Conservation (phyloP, 2,797 vertebrate genomes). For the Rhinella marina region DNA sequence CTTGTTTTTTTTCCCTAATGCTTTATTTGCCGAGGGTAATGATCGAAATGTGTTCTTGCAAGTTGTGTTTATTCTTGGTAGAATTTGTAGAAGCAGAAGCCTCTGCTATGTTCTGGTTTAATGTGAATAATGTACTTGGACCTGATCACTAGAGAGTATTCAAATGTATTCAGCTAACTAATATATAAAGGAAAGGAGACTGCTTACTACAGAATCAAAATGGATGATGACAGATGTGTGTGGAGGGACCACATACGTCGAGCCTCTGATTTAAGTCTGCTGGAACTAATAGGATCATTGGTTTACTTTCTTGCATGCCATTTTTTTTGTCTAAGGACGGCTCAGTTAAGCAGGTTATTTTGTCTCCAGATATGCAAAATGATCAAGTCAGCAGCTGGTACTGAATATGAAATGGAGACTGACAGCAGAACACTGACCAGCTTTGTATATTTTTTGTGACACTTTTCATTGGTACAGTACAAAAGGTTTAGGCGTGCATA, state of each 20-base stretch:
- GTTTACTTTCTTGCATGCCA: slow-evolving; percentile 84
- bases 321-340: slow-evolving; percentile 78
- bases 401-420: slow-evolving; percentile 65
- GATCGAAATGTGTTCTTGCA: not conserved
- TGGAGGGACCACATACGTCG: slow-evolving; percentile 97
- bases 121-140: slow-evolving; percentile 34
- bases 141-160: slow-evolving; percentile 59
- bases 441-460: slow-evolving; percentile 26
- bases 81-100: not conserved
- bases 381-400: slow-evolving; percentile 68
- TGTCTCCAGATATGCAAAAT: slow-evolving; percentile 71
- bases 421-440: slow-evolving; percentile 41
- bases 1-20: not conserved
- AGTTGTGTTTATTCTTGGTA: not conserved
- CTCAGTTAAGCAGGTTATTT: slow-evolving; percentile 77
- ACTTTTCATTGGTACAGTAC: slow-evolving; percentile 27
- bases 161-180: slow-evolving; percentile 70
- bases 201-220: slow-evolving; percentile 78
- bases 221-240: slow-evolving; percentile 92
- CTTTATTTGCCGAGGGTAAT: slow-evolving; percentile 2
- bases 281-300: slow-evolving; percentile 97
- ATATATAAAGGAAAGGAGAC: slow-evolving; percentile 74
- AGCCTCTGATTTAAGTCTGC: slow-evolving; percentile 95
- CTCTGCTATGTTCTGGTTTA: not conserved
- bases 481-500: slow-evolving; percentile 22